Evolutionary conservation across 1,140 invertebrate genomes (phyloP), one percentile per base, ranked within the genome.

Genomic region (Colletes gigas): DNA sequence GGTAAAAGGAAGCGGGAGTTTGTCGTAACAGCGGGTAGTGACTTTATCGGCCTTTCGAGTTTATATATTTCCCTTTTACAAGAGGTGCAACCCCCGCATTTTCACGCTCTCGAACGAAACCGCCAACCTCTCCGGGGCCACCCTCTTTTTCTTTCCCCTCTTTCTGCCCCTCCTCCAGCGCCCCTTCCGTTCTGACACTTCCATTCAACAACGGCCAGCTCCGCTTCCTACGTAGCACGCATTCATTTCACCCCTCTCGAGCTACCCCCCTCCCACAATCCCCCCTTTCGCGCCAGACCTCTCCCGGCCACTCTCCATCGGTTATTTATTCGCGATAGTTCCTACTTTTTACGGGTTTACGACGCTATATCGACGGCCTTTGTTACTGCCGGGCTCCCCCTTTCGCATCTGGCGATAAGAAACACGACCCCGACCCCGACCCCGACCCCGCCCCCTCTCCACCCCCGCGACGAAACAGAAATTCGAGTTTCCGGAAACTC

Each of bases 261-360:
- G 50, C 19, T 19, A 76, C 62, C 71, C 68, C 41, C 9, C 44
- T 67, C 41, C 9, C 44, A 67, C 62, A 60, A n/a, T n/a, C n/a
- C n/a, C n/a, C 67, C 83, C 68, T 66, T 76, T 79, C 69, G 66
- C 54, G 79, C 54, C 57, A 69, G 66, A 62, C 71, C 71, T 59
- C 78, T 78, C 65, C 30, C 75, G 10, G 71, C 74, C 82, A 74
- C 44, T 83, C 83, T 78, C 83, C 59, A 75, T 78, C 83, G 81
- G 77, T 88, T 88, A 88, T 88, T 88, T 88, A 88, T 85, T 88
- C 85, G 73, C 86, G 75, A 88, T 88, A 85, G 83, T 85, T 84
- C 68, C 68, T 81, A 83, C 81, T 83, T 75, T 88, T 83, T 81
- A 82, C 62, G 66, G 30, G 78, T 77, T 70, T 76, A 82, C 59